Evolutionary conservation across 2,888 invertebrate species (phyloP), one percentile per base, ranked within the genome.

Genomic region (Erpobdella octoculata): DNA sequence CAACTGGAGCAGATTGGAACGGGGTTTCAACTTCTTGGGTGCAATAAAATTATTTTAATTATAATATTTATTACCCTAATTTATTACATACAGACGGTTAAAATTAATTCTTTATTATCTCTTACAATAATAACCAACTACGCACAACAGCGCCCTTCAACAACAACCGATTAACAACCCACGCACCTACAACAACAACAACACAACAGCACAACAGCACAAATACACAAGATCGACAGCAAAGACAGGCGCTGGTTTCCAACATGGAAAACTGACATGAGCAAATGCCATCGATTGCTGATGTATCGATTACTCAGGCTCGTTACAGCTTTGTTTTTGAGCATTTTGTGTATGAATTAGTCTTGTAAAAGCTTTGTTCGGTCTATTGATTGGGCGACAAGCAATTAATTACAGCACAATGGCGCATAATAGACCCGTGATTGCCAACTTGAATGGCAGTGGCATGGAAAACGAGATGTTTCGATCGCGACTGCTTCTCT

Each of bases 221-320:
- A n/a, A n/a, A n/a, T n/a, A n/a, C n/a, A n/a, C n/a, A n/a, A n/a
- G n/a, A n/a, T n/a, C n/a, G n/a, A n/a, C n/a, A n/a, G n/a, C n/a
- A n/a, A n/a, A n/a, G n/a, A n/a, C 53, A 28, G 21, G 53, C 8
- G 53, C 8, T n/a, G 53, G 53, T 28, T 53, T 53, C 53, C 21
- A 53, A 53, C 53, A 28, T 53, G 53, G 53, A 53, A 53, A 53
- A 53, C 53, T 53, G 53, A 53, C 53, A 53, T 53, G 53, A 53
- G 28, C 53, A 53, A 53, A 53, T 53, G 53, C 53, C 53, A 53
- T 53, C 53, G 53, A 53, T 53, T 53, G 28, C 53, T 53, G 53
- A 28, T 53, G 18, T 53, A 53, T 53, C n/a, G 53, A 53, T 53
- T 53, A 53, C 53, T 28, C 28, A 21, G 28, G 53, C 53, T 53